Percentiles rank a stretch among this genome's conserved stretches.
Conservation (phyloP, 2,113 vertebrate genomes). For the Pitta sordida region DNA sequence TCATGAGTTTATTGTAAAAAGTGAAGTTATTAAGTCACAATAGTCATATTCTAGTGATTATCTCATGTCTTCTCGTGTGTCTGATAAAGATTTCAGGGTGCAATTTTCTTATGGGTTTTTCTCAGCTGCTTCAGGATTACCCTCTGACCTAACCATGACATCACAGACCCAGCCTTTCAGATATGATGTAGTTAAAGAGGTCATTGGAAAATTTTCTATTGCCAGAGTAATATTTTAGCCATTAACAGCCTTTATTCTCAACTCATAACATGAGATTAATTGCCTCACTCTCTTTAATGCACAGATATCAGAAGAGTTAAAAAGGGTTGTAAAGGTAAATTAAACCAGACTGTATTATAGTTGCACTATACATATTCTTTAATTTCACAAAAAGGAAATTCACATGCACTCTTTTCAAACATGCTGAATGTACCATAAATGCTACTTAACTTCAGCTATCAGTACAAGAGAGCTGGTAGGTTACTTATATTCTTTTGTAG, state of each 20-base stretch:
- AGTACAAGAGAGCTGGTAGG: neutral
- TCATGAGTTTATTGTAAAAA: too few relatives aligned
- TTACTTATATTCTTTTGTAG: neutral
- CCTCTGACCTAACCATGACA: neutral
- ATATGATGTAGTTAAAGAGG: neutral
- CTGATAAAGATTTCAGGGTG: neutral
- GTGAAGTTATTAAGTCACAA: neutral
- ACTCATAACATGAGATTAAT: neutral
- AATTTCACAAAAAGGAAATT: neutral
- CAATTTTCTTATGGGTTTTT: neutral
- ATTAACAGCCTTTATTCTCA: neutral
- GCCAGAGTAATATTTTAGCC: neutral
- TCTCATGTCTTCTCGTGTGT: fast-evolving
- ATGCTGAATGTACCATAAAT: neutral
- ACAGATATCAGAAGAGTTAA: neutral
- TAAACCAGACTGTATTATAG: neutral
- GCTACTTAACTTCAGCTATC: neutral
- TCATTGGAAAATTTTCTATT: neutral
- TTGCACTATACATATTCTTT: neutral
- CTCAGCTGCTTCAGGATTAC: neutral
- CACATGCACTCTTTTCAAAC: neutral
- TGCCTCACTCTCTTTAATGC: neutral
- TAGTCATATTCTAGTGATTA: neutral
- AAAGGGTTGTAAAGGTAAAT: neutral
- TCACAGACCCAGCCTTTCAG: neutral